Base-by-base conservation (phyloP, 1,140 invertebrate genomes). In the Diploscapter pachys region DNA sequence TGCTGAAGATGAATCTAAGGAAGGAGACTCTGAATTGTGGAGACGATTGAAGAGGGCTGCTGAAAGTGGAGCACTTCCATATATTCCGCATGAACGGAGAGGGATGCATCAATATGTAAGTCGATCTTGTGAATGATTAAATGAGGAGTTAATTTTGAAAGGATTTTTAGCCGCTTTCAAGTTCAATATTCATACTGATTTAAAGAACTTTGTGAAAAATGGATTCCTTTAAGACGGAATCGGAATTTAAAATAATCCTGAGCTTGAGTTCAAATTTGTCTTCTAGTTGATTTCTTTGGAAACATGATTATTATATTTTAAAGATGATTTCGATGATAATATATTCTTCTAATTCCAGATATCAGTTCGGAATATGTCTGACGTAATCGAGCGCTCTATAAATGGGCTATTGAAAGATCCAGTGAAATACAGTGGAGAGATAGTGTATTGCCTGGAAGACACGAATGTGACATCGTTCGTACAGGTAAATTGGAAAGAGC, bases 371-470 rank as follows among this genome's bases (percentile, higher is more conserved):
- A 74, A 74, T 13, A 53, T 74, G 8, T 65, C 73, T 62, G 54
- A 51, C 4, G 70, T 74, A 5, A 57, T 64, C 4, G 73, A 74
- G 5, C 62, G 56, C 13, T 53, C 73, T 6, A 66, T 74, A 13
- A 69, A 69, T 50, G 49, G 65, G 4, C 57, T 74, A 4, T 5
- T 57, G 13, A 11, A 67, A 2, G 48, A 74, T 61, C 66, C 65
- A 8, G 55, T 54, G 49, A 74, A 55, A 54, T 74, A 56, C 13
- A 66, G 52, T 62, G 73, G 63, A 69, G 73, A 74, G 64, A 68
- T 74, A 4, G 73, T 74, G n/a, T 74, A 66, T 56, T 74, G 73
- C 59, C 59, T 74, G 73, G 73, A 74, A 69, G 73, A 74, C 6
- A 74, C 64, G 4, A 66, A 64, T 63, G 63, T 64, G 31, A 31